phyloP scores from a whole-genome alignment of 2,888 invertebrate species.

The Campoplex capitator region DNA sequence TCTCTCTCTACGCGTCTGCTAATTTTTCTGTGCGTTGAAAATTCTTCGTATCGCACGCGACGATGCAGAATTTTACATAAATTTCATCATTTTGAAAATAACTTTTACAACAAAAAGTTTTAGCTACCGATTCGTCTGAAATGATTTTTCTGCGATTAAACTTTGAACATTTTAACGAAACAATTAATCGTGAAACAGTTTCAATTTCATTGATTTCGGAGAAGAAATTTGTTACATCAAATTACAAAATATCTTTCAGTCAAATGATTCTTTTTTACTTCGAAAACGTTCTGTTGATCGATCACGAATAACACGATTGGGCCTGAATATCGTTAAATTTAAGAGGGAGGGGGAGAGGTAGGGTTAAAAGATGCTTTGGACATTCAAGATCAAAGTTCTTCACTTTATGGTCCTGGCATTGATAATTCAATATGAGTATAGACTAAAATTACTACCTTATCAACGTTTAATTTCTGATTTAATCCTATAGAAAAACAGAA shows the following conservation, averaged over 20 bases:
- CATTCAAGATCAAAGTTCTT: too few species aligned
- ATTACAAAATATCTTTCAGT: background rate
- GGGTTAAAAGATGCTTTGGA: too few species aligned
- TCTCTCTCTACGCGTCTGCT: background rate
- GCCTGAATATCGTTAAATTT: too few species aligned
- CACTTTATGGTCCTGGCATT: too few species aligned
- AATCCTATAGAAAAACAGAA: too few species aligned
- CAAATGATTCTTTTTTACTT: background rate
- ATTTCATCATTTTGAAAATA: background rate
- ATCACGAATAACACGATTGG: background rate
- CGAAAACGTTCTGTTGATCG: background rate
- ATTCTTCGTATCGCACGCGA: background rate
- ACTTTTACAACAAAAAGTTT: background rate
- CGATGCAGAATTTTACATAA: background rate
- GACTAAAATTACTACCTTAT: too few species aligned
- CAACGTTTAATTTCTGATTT: too few species aligned
- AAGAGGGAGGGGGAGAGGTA: background rate
- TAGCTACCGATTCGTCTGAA: background rate
- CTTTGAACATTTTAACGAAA: background rate
- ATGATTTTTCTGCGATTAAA: background rate
- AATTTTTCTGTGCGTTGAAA: conserved; percentile 17
- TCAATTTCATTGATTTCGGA: background rate
- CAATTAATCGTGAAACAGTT: background rate
- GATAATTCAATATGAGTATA: too few species aligned
- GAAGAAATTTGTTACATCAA: background rate